Base-by-base conservation (phyloP, 1,140 invertebrate species). In the Saxidomus purpurata region DNA sequence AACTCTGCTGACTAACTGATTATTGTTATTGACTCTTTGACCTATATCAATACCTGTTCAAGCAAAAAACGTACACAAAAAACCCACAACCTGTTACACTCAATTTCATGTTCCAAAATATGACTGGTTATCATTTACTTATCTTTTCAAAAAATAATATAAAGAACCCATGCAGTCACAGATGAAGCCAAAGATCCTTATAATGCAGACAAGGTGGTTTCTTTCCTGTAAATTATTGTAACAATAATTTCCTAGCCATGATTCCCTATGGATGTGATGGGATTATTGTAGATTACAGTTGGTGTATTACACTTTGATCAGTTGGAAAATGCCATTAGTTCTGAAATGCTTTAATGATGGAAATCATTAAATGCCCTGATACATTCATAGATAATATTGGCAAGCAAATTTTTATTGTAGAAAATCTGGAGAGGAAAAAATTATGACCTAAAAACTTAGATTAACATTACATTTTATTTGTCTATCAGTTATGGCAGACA, bases 351-450 rank as follows among this genome's bases (percentile, higher is more conserved):
- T 71, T 38, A 71, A 38, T 36, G 34, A 38, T 36, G 13, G 13
- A 71, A n/a, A 19, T 19, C 34, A 71, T 71, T 19, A 67, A 71
- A 38, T 38, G 1, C 13, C 22, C 34, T 38, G 34, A 38, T 38
- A 71, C 67, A 19, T 17, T 19, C 8, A 22, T 22, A 19, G 34
- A 71, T 36, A 38, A 71, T 38, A 71, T 40, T 71, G 3, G 34
- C 31, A 36, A 38, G 38, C 67, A 67, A 31, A 38, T 71, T 71
- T 71, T 71, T 63, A 63, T 63, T 63, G 59, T 63, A 63, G n/a
- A 63, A 55, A 4, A 55, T 55, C 52, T 55, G 15, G 52, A 55
- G n/a, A 55, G 15, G 3, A 11, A 55, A 13, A 15, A 22, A 55
- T 55, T 55, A 55, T n/a, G n/a, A n/a, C n/a, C n/a, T n/a, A n/a